Base-by-base conservation (phyloP, 2,888 invertebrate genomes). In the Drosophila aldrichi region DNA sequence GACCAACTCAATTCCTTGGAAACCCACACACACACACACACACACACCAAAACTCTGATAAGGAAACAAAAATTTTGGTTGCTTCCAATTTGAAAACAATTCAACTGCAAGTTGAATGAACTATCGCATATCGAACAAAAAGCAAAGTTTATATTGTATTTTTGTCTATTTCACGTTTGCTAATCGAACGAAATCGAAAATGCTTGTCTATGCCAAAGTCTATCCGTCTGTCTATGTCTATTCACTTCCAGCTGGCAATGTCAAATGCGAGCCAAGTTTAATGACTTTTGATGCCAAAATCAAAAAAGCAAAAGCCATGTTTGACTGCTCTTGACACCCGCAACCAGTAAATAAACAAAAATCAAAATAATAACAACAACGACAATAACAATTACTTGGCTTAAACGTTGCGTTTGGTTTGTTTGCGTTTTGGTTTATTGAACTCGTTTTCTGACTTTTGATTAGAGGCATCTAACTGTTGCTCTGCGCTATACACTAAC, bases 261-360 rank as follows among this genome's bases (percentile, higher is more conserved):
- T 86, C 83, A 83, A 83, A 88, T 83, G 73, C 78, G 69, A 74
- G 77, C 89, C 83, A 83, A 83, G 83, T 83, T 83, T 83, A 83
- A 82, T 83, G 83, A 83, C 89, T 79, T 62, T 38, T 72, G 62
- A 40, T 32, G 55, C 59, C 63, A 77, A 79, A 79, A 82, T 57
- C n/a, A n/a, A n/a, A 82, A 67, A 61, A 54, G 40, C 38, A 40
- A 54, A 54, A 54, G 22, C 54, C 38, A 52, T 54, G 62, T 78
- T 49, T 80, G 83, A 82, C 80, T 85, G 77, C 80, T 85, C 81
- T 82, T 82, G 82, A 87, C 84, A 81, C 84, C 81, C 89, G 84
- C 81, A 78, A 48, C 62, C 54, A 59, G 25, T 29, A 44, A 43
- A 38, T 9, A 29, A 32, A 49, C 32, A 49, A 29, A 10, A 55